Percentiles rank a stretch among this genome's conserved stretches.
phyloP scores from a whole-genome alignment of 2,888 invertebrate species.

The Mechanitis mazaeus region DNA sequence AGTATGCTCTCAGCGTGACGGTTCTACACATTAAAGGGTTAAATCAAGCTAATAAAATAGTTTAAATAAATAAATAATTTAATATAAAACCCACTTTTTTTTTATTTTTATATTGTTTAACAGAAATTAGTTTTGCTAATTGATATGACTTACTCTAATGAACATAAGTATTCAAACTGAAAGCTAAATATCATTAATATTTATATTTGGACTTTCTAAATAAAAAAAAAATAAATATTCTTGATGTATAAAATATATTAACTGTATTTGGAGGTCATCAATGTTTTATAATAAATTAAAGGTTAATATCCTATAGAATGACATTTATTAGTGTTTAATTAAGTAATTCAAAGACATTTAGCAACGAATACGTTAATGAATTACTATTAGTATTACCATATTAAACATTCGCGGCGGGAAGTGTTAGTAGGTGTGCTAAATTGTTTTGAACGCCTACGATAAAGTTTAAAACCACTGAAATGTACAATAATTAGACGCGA shows the following conservation, averaged over 20 bases:
- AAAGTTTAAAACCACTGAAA: slow-evolving; percentile 15
- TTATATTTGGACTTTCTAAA: too few species aligned
- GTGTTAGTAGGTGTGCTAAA: slow-evolving; percentile 54
- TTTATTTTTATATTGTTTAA: not conserved
- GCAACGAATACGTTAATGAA: slow-evolving; percentile 31
- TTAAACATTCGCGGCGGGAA: slow-evolving; percentile 47
- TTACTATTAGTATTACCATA: slow-evolving; percentile 22
- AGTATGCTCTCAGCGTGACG: slow-evolving; percentile 46
- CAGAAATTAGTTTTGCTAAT: too few species aligned
- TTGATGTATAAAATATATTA: too few species aligned
- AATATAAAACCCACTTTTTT: slow-evolving; percentile 7
- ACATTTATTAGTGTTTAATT: slow-evolving; percentile 18
- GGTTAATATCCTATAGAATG: not conserved
- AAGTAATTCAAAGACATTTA: slow-evolving; percentile 30
- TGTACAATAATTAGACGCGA: slow-evolving; percentile 6
- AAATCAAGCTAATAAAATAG: slow-evolving; percentile 34
- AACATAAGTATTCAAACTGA: too few species aligned
- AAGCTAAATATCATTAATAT: too few species aligned
- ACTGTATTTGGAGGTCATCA: not conserved
- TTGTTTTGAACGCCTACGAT: slow-evolving; percentile 55
- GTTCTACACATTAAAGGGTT: slow-evolving; percentile 33
- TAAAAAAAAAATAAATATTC: too few species aligned
- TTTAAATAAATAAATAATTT: slow-evolving; percentile 42
- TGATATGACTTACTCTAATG: too few species aligned
- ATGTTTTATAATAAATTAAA: not conserved